Base-by-base conservation (phyloP, 2,888 invertebrate species). In the Schizotus pectinicornis region DNA sequence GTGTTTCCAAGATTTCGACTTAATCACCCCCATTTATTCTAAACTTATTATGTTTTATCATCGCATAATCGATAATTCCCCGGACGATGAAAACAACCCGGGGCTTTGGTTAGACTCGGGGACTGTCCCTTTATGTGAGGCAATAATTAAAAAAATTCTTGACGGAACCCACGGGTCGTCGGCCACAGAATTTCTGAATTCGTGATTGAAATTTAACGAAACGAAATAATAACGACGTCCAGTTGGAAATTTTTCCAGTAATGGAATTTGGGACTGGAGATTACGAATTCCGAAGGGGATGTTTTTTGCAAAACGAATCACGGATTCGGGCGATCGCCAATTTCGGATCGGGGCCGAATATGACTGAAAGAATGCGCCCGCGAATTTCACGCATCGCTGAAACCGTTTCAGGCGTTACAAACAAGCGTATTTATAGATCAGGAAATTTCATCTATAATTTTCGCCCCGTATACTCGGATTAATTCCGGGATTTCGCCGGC, bases 201-300 rank as follows among this genome's bases (percentile, higher is more conserved):
- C 64, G 52, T 69, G 72, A 72, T 72, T 70, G 72, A 67, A 70
- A 71, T 68, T 67, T 67, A 71, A 69, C 68, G 72, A 71, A 68
- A 65, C 63, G 72, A 63, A 71, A 68, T 68, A 71, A 71, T 69
- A 69, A 68, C 61, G 63, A 71, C 69, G 72, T 69, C 71, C 72
- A 70, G 65, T 68, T 59, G 65, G 61, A 68, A 69, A 70, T 68
- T 67, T 69, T 67, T 65, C 69, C 60, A 65, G 61, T 68, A 73
- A 74, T 74, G 74, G 73, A 75, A 74, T 75, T 74, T 70, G 65
- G 64, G 65, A 72, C 69, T 71, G 67, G 74, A 75, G 73, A 74
- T 74, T 74, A 70, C 71, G 73, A 74, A 74, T 75, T 75, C 74
- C 74, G 65, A 66, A 70, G 71, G 74, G 72, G 68, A 61, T 62